Evolutionary conservation across 2,888 invertebrate genomes (phyloP), one percentile per base, ranked within the genome.

Genomic region (Oligia fasciuncula): DNA sequence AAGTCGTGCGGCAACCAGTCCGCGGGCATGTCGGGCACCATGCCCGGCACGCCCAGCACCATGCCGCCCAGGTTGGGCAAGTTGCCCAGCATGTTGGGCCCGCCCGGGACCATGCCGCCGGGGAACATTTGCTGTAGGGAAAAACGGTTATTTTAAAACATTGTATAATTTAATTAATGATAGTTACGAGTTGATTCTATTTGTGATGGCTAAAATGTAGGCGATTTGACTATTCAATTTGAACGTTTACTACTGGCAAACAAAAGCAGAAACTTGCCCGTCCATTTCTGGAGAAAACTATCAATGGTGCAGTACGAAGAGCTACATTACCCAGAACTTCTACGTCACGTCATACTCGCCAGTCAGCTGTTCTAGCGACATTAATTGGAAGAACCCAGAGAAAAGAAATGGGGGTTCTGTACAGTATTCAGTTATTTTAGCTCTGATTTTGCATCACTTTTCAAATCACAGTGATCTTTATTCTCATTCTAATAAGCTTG

Each of bases 1-100:
- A 91, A 94, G 76, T 92, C 95, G 51, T 95, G 91, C 4, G 92
- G 91, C 63, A 95, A 77, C 95, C 95, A 96, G 78, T 96, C 95
- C 0, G 91, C 86, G 0, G 91, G 89, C 75, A 92, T 67, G 46
- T 92, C 92, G 0, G 90, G 88, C 23, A 93, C 46, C 71, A 91
- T 82, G 0, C 91, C 85, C 19, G 91, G 76, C 76, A 92, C 89
- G 11, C 91, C 92, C 51, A 91, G 86, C 81, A 93, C 85, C 85
- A 93, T 85, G 35, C 90, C 91, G 13, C 77, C 67, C 81, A 87
- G 8, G 43, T 43, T 43, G 49, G 83, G 23, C 81, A 85, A 17
- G 84, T 43, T 70, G 62, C 68, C 75, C 73, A 90, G 19, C 74
- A 86, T 84, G 78, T 77, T 82, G 29, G 91, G 83, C n/a, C 90